These are phyloP conservation scores for Pristionchus entomophagus DNA, from an alignment of 2,888 invertebrate genomes.

Conservation along the genomic window DNA sequence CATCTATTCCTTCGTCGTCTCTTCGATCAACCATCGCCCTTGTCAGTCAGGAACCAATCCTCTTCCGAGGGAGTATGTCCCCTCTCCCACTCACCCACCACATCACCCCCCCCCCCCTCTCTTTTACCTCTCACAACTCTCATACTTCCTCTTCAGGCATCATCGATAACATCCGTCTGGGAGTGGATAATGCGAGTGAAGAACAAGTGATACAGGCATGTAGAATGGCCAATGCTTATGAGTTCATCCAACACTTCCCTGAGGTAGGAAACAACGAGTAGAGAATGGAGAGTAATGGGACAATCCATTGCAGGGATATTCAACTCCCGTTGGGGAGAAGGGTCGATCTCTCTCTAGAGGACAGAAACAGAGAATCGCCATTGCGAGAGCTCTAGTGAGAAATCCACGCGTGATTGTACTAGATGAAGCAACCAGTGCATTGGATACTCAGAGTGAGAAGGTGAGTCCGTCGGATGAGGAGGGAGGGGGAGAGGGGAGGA, in stretches of 20 bases:
- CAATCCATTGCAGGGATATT: background rate
- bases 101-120: background rate
- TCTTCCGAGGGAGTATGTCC: conserved; percentile 82
- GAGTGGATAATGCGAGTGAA: conserved; percentile 52
- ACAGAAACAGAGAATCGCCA: background rate
- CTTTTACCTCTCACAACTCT: background rate
- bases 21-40: conserved; percentile 87
- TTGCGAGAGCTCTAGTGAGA: background rate
- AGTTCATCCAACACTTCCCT: conserved; percentile 74
- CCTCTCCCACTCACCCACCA: background rate
- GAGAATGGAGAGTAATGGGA: no score
- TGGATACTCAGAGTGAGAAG: background rate
- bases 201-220: conserved; percentile 73
- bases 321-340: background rate
- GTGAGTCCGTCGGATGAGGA: background rate
- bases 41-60: conserved; percentile 91
- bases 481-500: no score
- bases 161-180: background rate
- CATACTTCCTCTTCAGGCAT: background rate
- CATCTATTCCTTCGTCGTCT: conserved; percentile 82
- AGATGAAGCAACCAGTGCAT: background rate
- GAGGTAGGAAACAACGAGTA: background rate
- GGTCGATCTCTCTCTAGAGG: background rate
- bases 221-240: conserved; percentile 76
- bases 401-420: background rate